Base-by-base conservation (phyloP, 2,888 invertebrate genomes). In the Spialia ferax region DNA sequence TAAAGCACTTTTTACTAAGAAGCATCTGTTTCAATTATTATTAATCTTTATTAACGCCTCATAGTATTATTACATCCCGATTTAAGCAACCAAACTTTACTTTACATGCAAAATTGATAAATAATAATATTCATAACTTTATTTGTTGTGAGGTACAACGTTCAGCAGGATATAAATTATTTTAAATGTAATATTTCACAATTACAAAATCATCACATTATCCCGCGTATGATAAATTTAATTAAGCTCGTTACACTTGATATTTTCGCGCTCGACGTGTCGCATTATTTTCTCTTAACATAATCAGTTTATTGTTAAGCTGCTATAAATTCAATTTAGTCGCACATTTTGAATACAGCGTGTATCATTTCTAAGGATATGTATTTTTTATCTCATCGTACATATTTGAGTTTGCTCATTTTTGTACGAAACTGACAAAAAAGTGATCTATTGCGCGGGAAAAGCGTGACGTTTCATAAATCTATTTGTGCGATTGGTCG, bases 171-270 rank as follows among this genome's bases (percentile, higher is more conserved):
- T 6, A 42, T 42, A 42, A n/a, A 42, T 42, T 42, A 42, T 42
- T 42, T 42, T 42, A 13, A 35, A 15, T 42, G 4, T 42, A 42
- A 42, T 42, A 42, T 42, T 18, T 42, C 42, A 42, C 8, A 42
- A 42, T 42, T 42, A 42, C 18, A 18, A 42, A 42, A 42, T 42
- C 42, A 42, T 42, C 42, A 18, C 42, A 18, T 42, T 42, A 18
- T 42, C 42, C 7, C 7, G 42, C 8, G 42, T 18, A 15, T 42
- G 42, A 42, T 42, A 42, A 42, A 42, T 42, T 42, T 18, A 42
- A 42, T 42, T 42, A 42, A 42, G 42, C 42, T 42, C 42, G 42
- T 42, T 42, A 18, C 18, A n/a, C 18, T n/a, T 18, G 15, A 42
- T 42, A 42, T 42, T 42, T 42, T 42, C 42, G 18, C 13, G 42